Evolutionary conservation across 1,140 invertebrate genomes (phyloP), one percentile per base, ranked within the genome.

Genomic region (Drosophila sulfurigaster): DNA sequence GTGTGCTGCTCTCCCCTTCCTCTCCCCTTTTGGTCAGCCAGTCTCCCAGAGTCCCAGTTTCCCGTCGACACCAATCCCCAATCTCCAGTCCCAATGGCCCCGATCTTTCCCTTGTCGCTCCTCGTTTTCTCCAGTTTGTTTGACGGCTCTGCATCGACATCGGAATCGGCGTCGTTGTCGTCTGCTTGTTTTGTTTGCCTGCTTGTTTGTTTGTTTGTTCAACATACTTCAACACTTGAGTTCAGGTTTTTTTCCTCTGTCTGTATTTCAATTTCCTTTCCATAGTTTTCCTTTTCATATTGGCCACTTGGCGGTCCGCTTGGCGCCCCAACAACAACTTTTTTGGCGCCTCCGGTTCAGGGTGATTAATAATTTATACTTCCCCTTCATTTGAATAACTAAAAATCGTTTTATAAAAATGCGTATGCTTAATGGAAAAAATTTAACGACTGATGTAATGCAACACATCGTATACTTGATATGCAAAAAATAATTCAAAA

Each of bases 201-300:
- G 68, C 67, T 71, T 75, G 63, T 68, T 80, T 85, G 81, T 85
- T 87, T 87, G 80, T 88, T 87, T 87, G 83, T 74, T 78, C 69
- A 80, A 88, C 77, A 75, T 74, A 87, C 82, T 82, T 87, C 82
- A 88, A 78, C 83, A 87, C 82, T 87, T 75, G 59, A 80, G 58
- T 77, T 82, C 72, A 87, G 75, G 72, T 88, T 74, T 68, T 52
- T 25, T n/a, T 67, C 68, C 69, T 65, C 32, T 8, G 32, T 25
- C 20, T 52, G 43, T 62, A 8, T 58, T 79, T 77, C 68, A 68
- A 62, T 88, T 88, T 79, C 79, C 83, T 87, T 87, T 87, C 76
- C 62, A 67, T 65, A 79, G 49, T 86, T 86, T 87, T 87, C 79
- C 75, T 48, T 60, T 46, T 62, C 77, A 72, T 56, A 59, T 66